Base-by-base conservation (phyloP, 1,140 invertebrate genomes). In the Hypothenemus hampei region DNA sequence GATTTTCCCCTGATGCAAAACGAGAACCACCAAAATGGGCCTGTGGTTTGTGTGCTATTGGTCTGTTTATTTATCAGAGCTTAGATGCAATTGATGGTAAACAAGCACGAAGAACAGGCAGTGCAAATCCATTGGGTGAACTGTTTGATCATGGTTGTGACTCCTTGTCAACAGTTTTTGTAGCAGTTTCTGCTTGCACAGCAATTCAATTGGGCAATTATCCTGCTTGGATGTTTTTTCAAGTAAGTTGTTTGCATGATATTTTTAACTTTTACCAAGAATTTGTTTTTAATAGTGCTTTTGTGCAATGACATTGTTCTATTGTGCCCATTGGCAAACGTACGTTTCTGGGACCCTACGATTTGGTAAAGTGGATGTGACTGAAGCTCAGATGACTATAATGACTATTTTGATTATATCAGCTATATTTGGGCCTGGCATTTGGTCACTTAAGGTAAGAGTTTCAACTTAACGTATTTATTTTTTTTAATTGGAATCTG, bases 81-180 rank as follows among this genome's bases (percentile, higher is more conserved):
- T 78, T 99, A 58, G 97, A 99, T 78, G 97, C 97, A 10, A 93
- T 94, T 51, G 97, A 99, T 77, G 97, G 97, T n/a, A 99, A 99
- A 77, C 97, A 99, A 76, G 97, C 97, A 0, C 81, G 97, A 53
- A 79, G 96, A 67, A 99, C 97, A 15, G 86, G 88, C 35, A 87
- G 88, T 43, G 92, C 89, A 52, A 88, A 89, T 23, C 94, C 96
- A 0, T 75, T 99, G 13, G 97, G 97, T 1, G 97, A 99, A 79
- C 79, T 99, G 3, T 99, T 99, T 77, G 97, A 99, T 78, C 97
- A 99, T 79, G 97, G 97, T 62, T 99, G 97, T 77, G 97, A 99
- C 76, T 96, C 94, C 15, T 85, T 93, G 70, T 93, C 89, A 15
- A 93, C 90, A 80, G 93, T 98, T 49, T 97, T 99, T 77, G 95